These are phyloP conservation scores for Phlogophora meticulosa DNA, from an alignment of 2,888 invertebrate genomes.

Conservation along the genomic window DNA sequence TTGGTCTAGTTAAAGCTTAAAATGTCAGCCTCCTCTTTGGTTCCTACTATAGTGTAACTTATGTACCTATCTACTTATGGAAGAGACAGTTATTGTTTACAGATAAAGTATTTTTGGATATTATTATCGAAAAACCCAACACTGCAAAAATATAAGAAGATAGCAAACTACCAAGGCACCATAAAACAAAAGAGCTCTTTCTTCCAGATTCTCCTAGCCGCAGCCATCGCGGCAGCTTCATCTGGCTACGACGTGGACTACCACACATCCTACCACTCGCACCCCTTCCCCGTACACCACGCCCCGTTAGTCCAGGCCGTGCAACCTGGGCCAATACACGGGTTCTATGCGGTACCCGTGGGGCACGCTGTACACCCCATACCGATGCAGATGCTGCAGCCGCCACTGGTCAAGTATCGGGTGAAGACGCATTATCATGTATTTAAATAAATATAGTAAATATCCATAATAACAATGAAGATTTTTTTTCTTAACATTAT, in stretches of 20 bases:
- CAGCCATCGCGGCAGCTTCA: conserved; percentile 36
- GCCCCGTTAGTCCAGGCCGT: conserved; percentile 24
- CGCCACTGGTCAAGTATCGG: conserved; percentile 52
- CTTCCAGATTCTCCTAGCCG: conserved; percentile 51
- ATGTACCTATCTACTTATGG: too few species aligned
- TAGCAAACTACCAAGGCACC: neutral
- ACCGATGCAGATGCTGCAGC: conserved; percentile 39
- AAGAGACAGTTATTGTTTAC: too few species aligned
- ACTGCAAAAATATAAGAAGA: too few species aligned
- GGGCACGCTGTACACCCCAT: conserved; percentile 54
- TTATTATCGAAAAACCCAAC: neutral
- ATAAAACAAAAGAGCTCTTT: conserved; percentile 23
- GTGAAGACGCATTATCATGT: conserved; percentile 57
- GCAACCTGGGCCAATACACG: conserved; percentile 13
- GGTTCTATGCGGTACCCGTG: conserved; percentile 44
- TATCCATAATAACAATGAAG: neutral
- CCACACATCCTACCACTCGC: conserved; percentile 51
- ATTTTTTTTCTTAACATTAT: neutral
- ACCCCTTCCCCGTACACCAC: conserved; percentile 44
- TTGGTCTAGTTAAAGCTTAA: too few species aligned
- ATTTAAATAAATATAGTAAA: conserved; percentile 30
- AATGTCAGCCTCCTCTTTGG: too few species aligned
- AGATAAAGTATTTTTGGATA: too few species aligned
- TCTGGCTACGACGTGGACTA: conserved; percentile 56
- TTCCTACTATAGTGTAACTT: too few species aligned